Conservation (phyloP, 2,888 invertebrate genomes). For the Cyclophora punctaria region DNA sequence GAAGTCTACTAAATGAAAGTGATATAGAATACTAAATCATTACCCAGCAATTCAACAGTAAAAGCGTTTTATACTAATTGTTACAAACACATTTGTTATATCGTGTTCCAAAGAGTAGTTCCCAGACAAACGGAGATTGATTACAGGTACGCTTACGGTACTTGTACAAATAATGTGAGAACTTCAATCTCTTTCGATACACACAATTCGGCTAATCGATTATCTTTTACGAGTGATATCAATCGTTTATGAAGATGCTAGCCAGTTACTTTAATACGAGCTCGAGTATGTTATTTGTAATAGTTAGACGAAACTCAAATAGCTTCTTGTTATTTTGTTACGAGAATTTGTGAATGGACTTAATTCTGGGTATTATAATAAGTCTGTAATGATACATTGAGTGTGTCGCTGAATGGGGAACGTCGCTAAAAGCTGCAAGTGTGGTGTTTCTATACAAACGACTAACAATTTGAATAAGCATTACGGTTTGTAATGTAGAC, state of each 20-base stretch:
- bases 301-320: no score
- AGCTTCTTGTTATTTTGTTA: no score
- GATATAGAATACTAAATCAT: no score
- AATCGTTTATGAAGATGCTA: neutral
- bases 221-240: neutral
- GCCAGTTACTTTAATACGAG: neutral
- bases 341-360: no score
- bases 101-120: no score
- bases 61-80: neutral
- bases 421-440: conserved; percentile 7
- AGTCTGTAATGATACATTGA: conserved; percentile 4
- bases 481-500: conserved; percentile 43
- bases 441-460: conserved; percentile 14
- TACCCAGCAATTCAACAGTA: no score
- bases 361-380: conserved; percentile 8
- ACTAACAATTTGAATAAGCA: conserved; percentile 35
- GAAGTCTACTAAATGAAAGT: no score
- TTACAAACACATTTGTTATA: neutral
- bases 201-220: neutral
- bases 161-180: neutral
- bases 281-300: no score
- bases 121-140: conserved; percentile 2
- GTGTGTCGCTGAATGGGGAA: conserved; percentile 3
- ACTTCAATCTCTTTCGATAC: neutral
- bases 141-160: conserved; percentile 2